Base-by-base conservation (phyloP, 2,113 vertebrate species). In the Mionectes macconnelli region DNA sequence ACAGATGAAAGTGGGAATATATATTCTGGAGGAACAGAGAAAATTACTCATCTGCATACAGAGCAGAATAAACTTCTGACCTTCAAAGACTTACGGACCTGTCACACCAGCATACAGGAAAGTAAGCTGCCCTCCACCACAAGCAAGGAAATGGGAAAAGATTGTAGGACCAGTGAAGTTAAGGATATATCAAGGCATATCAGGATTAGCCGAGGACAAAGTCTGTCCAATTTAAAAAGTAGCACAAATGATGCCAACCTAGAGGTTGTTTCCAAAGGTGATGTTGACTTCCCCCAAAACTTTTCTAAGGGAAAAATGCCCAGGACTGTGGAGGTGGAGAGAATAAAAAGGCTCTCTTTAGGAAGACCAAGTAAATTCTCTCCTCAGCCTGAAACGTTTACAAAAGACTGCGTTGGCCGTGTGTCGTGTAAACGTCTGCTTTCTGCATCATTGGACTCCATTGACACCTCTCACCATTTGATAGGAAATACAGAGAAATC, bases 341-440 rank as follows among this genome's bases (percentile, higher is more conserved):
- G 91, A 42, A 93, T 97, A 91, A 97, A 97, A 90, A 97, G 98
- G 69, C 97, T 97, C 91, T 98, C 98, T 78, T 85, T 97, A 88
- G 97, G 97, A 73, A 97, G 97, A 93, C 80, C 95, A 12, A 75
- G 95, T 75, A 95, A 97, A 86, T 69, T 91, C 35, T 93, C 91
- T 67, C 72, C 86, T 68, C 94, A 88, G 3, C 67, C 75, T 19
- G 98, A 97, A 76, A 14, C 47, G 49, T 87, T 96, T 87, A 49
- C 37, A 20, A 97, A 96, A 96, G 97, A 97, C 8, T 10, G 35
- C 2, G 37, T 50, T 75, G 94, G 96, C 42, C 95, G 63, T 0
- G 80, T 92, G 45, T 74, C 96, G 0, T 62, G 73, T 56, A 97
- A 97, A 35, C 94, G 83, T 56, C 83, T 89, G 24, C 97, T 97